Conservation (phyloP, 2,113 vertebrate genomes). For the Ammodytes dubius region DNA sequence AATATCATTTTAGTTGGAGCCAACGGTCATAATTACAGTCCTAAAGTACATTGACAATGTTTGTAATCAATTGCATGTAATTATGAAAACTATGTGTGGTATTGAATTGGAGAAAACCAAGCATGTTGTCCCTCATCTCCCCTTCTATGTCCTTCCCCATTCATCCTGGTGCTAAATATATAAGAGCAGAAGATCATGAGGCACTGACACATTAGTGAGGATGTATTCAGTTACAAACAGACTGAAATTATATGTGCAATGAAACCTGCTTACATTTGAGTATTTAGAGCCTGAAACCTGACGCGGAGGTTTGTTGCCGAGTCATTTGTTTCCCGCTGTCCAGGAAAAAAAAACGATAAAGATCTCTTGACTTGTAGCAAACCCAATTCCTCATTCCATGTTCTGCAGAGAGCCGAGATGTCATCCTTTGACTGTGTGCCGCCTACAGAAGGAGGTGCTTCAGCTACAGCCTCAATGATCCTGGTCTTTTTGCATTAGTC, state of each 20-base stretch:
- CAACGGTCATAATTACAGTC: background rate
- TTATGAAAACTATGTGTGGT: background rate
- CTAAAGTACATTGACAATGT: background rate
- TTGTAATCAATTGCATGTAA: background rate
- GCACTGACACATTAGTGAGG: constrained; percentile 1
- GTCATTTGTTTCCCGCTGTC: background rate
- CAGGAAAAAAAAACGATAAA: constrained; percentile 2
- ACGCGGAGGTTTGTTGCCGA: constrained; percentile 27
- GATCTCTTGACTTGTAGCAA: constrained; percentile 8
- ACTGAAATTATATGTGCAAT: background rate
- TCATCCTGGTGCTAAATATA: constrained; percentile 6
- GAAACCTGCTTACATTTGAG: constrained; percentile 12
- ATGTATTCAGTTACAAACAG: background rate
- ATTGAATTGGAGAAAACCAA: constrained; percentile 35
- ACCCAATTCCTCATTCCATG: constrained; percentile 17
- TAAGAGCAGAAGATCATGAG: constrained; percentile 58
- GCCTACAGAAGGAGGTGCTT: constrained; percentile 18
- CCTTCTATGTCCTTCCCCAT: constrained; percentile 28
- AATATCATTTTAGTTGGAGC: background rate
- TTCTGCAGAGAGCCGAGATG: background rate
- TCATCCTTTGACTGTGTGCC: background rate
- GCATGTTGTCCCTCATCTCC: constrained; percentile 30
- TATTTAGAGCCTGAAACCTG: constrained; percentile 8
- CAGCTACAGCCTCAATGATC: constrained; percentile 50
- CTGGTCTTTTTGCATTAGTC: constrained; percentile 45